These are phyloP conservation scores for Leptogaster cylindrica DNA, from an alignment of 2,888 invertebrate genomes.

Conservation along the genomic window DNA sequence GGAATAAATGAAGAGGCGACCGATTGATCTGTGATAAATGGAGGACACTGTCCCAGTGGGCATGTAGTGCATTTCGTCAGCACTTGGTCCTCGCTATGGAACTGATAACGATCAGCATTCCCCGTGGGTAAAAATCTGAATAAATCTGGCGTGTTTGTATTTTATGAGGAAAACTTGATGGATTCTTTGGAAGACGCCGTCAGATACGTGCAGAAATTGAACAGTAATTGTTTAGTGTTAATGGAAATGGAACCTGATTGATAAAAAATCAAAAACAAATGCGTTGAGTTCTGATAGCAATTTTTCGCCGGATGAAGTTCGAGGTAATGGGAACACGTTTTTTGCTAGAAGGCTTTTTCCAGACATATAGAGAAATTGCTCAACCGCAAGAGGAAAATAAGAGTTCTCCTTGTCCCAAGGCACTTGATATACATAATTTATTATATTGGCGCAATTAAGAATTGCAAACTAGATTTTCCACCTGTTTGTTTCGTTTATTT, in stretches of 20 bases:
- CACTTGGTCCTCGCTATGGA: not conserved
- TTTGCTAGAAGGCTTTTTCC: too few species aligned
- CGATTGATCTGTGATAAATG: constrained; percentile 22
- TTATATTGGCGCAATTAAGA: too few species aligned
- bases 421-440: too few species aligned
- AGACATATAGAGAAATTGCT: too few species aligned
- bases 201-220: not conserved
- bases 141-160: constrained; percentile 23
- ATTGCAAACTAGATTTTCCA: too few species aligned
- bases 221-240: constrained; percentile 1
- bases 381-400: too few species aligned
- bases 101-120: constrained; percentile 20
- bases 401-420: too few species aligned
- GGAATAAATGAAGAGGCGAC: constrained; percentile 20
- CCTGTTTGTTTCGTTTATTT: too few species aligned
- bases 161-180: constrained; percentile 14
- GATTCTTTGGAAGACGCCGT: not conserved
- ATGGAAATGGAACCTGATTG: constrained; percentile 9
- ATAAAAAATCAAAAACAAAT: too few species aligned
- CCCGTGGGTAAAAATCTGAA: constrained; percentile 15
- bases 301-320: too few species aligned
- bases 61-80: not conserved
- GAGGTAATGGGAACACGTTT: too few species aligned
- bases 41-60: not conserved
- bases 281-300: too few species aligned